These are phyloP conservation scores for Huso huso DNA, from an alignment of 2,797 vertebrate genomes.

Conservation along the genomic window DNA sequence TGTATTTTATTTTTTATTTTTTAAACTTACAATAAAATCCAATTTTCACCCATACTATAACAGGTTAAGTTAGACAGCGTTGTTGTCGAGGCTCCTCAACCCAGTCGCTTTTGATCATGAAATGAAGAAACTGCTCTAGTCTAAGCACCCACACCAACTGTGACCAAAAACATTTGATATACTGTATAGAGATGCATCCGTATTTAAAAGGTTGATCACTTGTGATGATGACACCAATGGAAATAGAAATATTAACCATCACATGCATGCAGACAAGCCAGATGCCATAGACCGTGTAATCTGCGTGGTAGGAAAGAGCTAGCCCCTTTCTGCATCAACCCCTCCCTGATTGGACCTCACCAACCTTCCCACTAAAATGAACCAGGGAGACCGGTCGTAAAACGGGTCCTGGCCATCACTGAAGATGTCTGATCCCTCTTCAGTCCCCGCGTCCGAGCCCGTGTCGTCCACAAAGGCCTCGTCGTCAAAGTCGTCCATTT, in stretches of 20 bases:
- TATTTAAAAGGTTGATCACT: too few relatives aligned
- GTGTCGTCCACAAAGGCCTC: constrained; percentile 97
- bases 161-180: background rate
- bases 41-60: too few relatives aligned
- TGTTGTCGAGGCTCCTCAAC: background rate
- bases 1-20: too few relatives aligned
- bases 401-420: constrained; percentile 97
- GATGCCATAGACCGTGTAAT: too few relatives aligned
- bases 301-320: constrained; percentile 42
- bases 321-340: constrained; percentile 54
- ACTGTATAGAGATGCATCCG: too few relatives aligned
- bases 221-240: too few relatives aligned
- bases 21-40: too few relatives aligned
- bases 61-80: background rate
- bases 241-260: too few relatives aligned
- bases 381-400: constrained; percentile 99
- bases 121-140: background rate
- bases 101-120: background rate
- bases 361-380: constrained; percentile 99
- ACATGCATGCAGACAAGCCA: too few relatives aligned
- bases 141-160: background rate
- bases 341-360: constrained; percentile 60
- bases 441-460: constrained; percentile 91
- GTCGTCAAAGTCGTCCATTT: constrained; percentile 93
- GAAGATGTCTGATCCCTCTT: constrained; percentile 97